Percentiles rank a stretch among this genome's conserved stretches.
Evolutionary conservation across 2,888 invertebrate species (phyloP).

Genomic region (Dione juno): DNA sequence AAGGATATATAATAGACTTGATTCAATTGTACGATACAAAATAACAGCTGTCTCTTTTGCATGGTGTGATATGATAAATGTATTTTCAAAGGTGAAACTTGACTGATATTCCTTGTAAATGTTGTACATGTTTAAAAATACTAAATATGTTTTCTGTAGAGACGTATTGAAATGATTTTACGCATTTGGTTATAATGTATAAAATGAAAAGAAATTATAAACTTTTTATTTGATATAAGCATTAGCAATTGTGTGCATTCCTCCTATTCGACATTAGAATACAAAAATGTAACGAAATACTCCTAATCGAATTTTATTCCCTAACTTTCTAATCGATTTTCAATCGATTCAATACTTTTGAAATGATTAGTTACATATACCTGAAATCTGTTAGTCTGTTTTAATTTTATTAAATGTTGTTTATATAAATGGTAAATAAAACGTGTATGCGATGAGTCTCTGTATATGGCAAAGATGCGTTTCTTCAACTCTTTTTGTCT

Average conservation of each 20-base stretch:
- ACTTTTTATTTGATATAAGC: no score
- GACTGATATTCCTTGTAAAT: neutral
- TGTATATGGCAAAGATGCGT: neutral
- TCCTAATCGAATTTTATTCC: neutral
- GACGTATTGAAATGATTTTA: no score
- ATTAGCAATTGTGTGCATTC: neutral
- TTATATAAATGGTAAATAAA: no score
- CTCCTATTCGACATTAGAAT: neutral
- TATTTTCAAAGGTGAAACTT: slow-evolving; percentile 13
- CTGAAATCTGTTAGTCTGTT: no score
- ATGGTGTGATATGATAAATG: neutral
- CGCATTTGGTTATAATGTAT: no score
- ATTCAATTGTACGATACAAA: slow-evolving; percentile 30
- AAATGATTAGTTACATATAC: no score
- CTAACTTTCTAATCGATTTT: neutral
- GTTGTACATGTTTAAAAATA: neutral
- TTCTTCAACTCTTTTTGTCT: neutral
- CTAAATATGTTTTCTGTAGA: neutral
- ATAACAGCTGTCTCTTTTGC: slow-evolving; percentile 30
- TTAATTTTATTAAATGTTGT: no score
- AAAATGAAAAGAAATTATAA: no score
- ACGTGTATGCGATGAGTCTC: no score
- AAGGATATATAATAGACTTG: slow-evolving; percentile 21
- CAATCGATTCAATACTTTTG: neutral
- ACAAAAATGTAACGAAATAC: neutral